These are phyloP conservation scores for Protonemura montana DNA, from an alignment of 2,888 invertebrate genomes.

Conservation along the genomic window DNA sequence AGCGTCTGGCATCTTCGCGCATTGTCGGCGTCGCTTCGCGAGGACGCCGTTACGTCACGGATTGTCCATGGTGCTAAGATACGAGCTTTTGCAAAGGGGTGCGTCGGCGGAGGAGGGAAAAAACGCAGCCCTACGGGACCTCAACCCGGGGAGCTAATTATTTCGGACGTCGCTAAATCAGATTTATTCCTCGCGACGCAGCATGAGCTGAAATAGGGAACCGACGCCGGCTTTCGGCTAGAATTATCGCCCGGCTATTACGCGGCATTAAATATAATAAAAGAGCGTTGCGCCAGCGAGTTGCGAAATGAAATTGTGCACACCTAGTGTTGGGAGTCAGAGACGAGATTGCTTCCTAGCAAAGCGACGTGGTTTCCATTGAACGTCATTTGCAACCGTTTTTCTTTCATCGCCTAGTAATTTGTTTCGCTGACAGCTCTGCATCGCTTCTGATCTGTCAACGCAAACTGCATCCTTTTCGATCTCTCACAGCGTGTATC, in stretches of 20 bases:
- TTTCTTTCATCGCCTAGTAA: not conserved
- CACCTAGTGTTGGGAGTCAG: not conserved
- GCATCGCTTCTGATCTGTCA: not conserved
- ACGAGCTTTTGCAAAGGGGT: not conserved
- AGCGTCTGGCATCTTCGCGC: not conserved
- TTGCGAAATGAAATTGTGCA: not conserved
- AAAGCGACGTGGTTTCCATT: not conserved
- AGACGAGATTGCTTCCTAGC: not conserved
- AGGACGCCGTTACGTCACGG: not conserved
- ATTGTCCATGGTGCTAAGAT: not conserved
- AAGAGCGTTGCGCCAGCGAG: not conserved
- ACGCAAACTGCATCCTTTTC: not conserved
- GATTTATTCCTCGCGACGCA: constrained; percentile 4
- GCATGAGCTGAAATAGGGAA: not conserved
- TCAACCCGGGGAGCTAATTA: constrained; percentile 12
- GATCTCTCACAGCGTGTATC: not conserved
- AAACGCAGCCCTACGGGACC: not conserved
- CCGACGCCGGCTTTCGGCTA: not conserved
- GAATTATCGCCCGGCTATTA: not conserved
- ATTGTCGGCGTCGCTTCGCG: not conserved
- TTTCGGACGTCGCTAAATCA: constrained; percentile 26
- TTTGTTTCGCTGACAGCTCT: not conserved
- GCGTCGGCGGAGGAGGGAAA: not conserved
- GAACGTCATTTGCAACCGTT: not conserved
- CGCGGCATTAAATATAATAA: not conserved